Percentiles rank a stretch among this genome's conserved stretches.
Evolutionary conservation across 2,113 vertebrate genomes (phyloP).

Genomic region (Galeopterus variegatus): DNA sequence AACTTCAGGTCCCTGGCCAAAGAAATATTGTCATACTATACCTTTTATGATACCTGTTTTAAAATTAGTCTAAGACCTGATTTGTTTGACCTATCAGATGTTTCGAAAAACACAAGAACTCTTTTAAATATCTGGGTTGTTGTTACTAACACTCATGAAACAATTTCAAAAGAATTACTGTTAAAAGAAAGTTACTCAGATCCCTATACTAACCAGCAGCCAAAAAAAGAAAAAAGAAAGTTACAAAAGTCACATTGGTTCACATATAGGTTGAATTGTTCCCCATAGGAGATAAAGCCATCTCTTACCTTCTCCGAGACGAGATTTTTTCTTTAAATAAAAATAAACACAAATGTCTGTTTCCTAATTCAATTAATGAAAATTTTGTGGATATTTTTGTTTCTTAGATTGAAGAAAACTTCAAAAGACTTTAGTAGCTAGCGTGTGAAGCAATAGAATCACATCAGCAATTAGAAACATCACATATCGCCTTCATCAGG

Average conservation of each 20-base stretch:
- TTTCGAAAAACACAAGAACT: neutral
- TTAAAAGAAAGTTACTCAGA: neutral
- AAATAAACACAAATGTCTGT: conserved; percentile 24
- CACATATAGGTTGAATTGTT: neutral
- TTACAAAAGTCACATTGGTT: neutral
- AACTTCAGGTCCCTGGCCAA: neutral
- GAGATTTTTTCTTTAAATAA: neutral
- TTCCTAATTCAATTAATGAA: conserved; percentile 73
- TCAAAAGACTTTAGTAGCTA: conserved; percentile 67
- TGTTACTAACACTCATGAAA: neutral
- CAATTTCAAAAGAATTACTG: neutral
- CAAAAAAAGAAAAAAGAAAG: neutral
- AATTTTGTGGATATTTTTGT: conserved; percentile 72
- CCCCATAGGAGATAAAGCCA: neutral
- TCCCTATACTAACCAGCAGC: no score
- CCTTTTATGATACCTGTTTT: neutral
- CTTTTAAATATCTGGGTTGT: neutral
- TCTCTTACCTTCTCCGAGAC: conserved; percentile 39
- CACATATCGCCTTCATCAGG: conserved; percentile 59
- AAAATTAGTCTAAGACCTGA: neutral
- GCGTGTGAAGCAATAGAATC: conserved; percentile 38
- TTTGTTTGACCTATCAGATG: neutral
- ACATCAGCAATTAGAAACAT: conserved; percentile 71
- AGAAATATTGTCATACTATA: neutral
- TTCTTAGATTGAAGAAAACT: conserved; percentile 72